Percentiles rank a stretch among this genome's conserved stretches.
These are phyloP conservation scores for Drosophila suzukii DNA, from an alignment of 1,140 invertebrate genomes.

Conservation along the genomic window DNA sequence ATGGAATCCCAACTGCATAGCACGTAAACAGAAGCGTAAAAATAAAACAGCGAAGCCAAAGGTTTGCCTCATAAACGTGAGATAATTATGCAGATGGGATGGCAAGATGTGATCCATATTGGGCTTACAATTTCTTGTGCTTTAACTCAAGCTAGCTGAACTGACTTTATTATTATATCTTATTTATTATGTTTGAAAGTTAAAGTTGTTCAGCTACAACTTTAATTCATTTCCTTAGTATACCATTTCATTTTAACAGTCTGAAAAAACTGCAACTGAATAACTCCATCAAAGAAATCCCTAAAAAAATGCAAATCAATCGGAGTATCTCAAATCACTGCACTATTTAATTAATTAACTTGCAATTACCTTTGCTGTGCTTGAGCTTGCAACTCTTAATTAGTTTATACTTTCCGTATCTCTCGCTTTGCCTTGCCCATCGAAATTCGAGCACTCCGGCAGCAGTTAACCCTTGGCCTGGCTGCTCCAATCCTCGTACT, in stretches of 20 bases:
- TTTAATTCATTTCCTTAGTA: too few species aligned
- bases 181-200: too few species aligned
- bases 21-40: constrained; percentile 33
- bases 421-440: constrained; percentile 2
- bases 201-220: too few species aligned
- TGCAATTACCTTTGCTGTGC: constrained; percentile 27
- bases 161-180: too few species aligned
- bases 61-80: constrained; percentile 30
- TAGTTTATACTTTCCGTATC: constrained; percentile 31
- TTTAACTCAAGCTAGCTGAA: neutral
- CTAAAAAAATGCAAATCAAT: constrained; percentile 12
- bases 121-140: neutral
- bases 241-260: neutral
- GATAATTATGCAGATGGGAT: constrained; percentile 32
- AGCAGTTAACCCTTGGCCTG: constrained; percentile 19
- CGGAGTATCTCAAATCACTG: constrained; percentile 14
- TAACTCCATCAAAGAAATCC: neutral
- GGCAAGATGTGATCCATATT: constrained; percentile 7
- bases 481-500: constrained; percentile 12
- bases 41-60: constrained; percentile 15
- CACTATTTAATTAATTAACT: constrained; percentile 35
- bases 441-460: constrained; percentile 7
- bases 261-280: neutral
- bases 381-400: constrained; percentile 27
- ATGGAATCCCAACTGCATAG: constrained; percentile 54